Conservation (phyloP, 2,888 invertebrate genomes). For the Agriopis leucophaearia region DNA sequence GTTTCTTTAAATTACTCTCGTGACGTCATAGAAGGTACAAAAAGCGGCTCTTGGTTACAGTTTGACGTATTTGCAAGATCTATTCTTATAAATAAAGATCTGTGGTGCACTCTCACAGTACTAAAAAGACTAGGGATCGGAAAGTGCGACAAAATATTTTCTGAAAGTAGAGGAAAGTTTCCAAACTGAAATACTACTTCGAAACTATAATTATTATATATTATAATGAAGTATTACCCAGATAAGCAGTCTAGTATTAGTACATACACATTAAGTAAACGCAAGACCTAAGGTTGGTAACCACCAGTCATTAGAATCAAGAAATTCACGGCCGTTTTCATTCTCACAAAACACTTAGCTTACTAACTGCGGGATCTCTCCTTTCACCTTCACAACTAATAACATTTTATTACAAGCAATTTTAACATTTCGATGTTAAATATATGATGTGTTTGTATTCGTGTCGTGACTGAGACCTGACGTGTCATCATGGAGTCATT, state of each 20-base stretch:
- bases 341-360: constrained; percentile 24
- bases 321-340: constrained; percentile 17
- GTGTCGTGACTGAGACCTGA: constrained; percentile 23
- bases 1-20: too few relatives aligned
- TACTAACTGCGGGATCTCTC: constrained; percentile 22
- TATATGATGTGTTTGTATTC: constrained; percentile 22
- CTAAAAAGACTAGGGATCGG: too few relatives aligned
- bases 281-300: constrained; percentile 98
- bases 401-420: constrained; percentile 28
- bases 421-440: constrained; percentile 25
- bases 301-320: constrained; percentile 92
- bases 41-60: too few relatives aligned
- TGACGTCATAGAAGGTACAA: too few relatives aligned
- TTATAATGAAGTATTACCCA: too few relatives aligned
- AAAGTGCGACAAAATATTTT: too few relatives aligned
- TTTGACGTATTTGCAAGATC: too few relatives aligned
- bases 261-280: constrained; percentile 98
- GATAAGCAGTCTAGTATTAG: background rate
- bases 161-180: too few relatives aligned
- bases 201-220: too few relatives aligned
- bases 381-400: constrained; percentile 31
- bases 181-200: too few relatives aligned
- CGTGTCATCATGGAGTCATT: constrained; percentile 15
- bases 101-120: too few relatives aligned
- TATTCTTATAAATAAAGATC: too few relatives aligned